These are phyloP conservation scores for Aspidiotus destructor DNA, from an alignment of 2,888 invertebrate species.

Conservation along the genomic window DNA sequence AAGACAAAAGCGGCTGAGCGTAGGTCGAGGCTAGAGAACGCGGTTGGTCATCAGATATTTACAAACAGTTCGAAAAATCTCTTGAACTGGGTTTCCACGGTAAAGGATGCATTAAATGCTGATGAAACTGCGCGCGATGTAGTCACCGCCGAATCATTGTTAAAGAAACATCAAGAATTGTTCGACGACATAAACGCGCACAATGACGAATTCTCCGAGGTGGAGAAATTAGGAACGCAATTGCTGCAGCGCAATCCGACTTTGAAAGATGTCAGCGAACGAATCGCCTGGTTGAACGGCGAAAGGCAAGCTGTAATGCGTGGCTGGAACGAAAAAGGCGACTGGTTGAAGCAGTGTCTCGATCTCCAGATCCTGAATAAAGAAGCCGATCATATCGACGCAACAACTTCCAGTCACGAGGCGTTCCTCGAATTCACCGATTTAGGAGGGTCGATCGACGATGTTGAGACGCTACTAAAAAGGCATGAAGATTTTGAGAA, in stretches of 20 bases:
- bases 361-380: conserved; percentile 86
- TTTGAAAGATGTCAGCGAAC: conserved; percentile 63
- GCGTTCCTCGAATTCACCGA: conserved; percentile 83
- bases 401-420: conserved; percentile 85
- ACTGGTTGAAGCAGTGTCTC: conserved; percentile 74
- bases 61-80: conserved; percentile 68
- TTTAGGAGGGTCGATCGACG: conserved; percentile 77
- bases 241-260: conserved; percentile 63
- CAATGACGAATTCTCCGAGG: conserved; percentile 76
- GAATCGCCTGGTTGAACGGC: conserved; percentile 59
- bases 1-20: conserved; percentile 71
- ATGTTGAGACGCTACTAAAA: conserved; percentile 83
- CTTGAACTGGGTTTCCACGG: conserved; percentile 69
- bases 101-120: conserved; percentile 66
- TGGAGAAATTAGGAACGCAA: conserved; percentile 68
- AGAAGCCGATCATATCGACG: conserved; percentile 95
- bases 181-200: conserved; percentile 79
- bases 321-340: conserved; percentile 77
- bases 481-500: conserved; percentile 90
- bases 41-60: conserved; percentile 91
- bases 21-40: conserved; percentile 76
- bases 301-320: conserved; percentile 66
- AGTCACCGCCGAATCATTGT: conserved; percentile 77
- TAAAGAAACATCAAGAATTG: conserved; percentile 78
- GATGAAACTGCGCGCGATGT: conserved; percentile 78